These are phyloP conservation scores for Rattus rattus DNA, from an alignment of 2,113 vertebrate species.

Conservation along the genomic window DNA sequence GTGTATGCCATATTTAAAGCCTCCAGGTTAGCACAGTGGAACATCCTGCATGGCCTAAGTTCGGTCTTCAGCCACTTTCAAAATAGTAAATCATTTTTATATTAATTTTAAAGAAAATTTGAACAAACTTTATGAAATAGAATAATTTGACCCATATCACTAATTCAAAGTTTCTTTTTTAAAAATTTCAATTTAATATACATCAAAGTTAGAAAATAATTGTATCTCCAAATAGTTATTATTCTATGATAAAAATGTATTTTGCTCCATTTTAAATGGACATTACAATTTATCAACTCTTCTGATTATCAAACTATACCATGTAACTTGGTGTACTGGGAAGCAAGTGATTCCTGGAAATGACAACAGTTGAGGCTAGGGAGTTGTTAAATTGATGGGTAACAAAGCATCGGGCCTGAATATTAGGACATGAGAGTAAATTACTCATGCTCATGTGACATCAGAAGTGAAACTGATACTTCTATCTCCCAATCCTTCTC, in stretches of 20 bases:
- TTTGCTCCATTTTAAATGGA: not conserved
- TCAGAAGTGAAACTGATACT: not conserved
- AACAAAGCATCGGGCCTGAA: not conserved
- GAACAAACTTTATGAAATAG: not conserved
- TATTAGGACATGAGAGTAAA: not conserved
- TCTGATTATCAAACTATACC: not conserved
- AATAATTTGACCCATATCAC: not conserved
- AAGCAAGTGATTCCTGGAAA: not conserved
- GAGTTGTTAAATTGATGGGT: not conserved
- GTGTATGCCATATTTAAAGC: not conserved
- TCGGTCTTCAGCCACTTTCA: not conserved
- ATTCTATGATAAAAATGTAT: not conserved
- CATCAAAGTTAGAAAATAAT: not conserved
- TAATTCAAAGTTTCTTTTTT: not conserved
- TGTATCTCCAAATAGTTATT: not conserved
- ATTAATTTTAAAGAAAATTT: not conserved
- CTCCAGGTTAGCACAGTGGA: not conserved
- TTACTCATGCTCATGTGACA: not conserved
- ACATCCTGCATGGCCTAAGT: not conserved
- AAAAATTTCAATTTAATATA: not conserved
- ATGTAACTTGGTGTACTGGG: not conserved
- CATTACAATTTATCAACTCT: not conserved
- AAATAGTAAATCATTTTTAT: not conserved
- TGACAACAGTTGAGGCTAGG: not conserved
- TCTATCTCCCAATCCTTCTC: too few relatives aligned